Conservation (phyloP, 2,113 vertebrate genomes). For the Poecile atricapillus region DNA sequence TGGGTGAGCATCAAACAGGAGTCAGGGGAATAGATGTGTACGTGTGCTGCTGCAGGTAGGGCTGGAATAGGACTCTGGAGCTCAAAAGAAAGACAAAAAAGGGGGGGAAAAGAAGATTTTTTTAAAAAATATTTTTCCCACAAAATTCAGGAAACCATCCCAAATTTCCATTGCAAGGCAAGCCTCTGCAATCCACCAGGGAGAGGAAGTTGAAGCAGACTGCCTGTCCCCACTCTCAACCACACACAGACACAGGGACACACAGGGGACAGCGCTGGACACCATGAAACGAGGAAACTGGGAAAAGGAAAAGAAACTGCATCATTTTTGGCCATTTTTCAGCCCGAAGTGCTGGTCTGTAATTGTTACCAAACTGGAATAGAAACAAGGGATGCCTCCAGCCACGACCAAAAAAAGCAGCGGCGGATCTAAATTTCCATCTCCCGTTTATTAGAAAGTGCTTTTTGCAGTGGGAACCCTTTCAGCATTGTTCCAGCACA, state of each 20-base stretch:
- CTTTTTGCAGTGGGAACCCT: background rate
- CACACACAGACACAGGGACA: background rate
- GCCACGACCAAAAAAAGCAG: background rate
- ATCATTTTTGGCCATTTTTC: background rate
- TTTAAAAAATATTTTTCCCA: background rate
- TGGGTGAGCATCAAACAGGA: background rate
- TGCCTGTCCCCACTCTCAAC: conserved; percentile 8
- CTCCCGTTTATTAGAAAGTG: conserved; percentile 7
- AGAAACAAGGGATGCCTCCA: conserved; percentile 5
- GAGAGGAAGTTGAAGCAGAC: conserved; percentile 61
- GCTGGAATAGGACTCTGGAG: background rate
- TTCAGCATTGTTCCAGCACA: conserved; percentile 38
- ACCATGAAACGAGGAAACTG: background rate
- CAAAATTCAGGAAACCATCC: conserved; percentile 65
- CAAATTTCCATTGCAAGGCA: conserved; percentile 39
- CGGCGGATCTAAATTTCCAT: conserved; percentile 33
- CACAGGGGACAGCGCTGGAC: background rate
- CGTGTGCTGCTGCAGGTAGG: background rate
- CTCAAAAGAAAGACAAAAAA: background rate
- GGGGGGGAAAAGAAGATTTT: background rate
- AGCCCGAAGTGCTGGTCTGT: background rate
- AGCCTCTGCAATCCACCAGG: background rate
- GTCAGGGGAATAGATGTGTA: background rate
- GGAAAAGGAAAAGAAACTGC: background rate
- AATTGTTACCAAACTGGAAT: background rate